Conservation (phyloP, 2,797 vertebrate species). For the Trachurus trachurus region DNA sequence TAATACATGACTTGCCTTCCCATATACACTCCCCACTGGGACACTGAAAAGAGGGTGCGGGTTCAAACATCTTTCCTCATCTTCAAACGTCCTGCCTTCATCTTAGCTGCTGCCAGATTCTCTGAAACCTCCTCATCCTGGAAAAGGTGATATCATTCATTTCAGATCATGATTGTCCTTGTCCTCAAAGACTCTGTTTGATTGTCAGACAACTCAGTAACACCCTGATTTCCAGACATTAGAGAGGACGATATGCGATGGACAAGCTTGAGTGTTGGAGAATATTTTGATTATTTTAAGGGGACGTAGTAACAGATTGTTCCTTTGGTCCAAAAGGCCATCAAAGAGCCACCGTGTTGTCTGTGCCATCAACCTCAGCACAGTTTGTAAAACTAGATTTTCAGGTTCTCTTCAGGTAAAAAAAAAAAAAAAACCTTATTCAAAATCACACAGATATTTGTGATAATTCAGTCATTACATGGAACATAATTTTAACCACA, state of each 20-base stretch:
- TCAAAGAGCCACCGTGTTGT: neutral
- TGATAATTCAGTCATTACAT: neutral
- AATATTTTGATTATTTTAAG: slow-evolving; percentile 5
- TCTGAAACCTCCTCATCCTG: slow-evolving; percentile 54
- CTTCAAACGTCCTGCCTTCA: slow-evolving; percentile 74
- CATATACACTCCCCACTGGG: slow-evolving; percentile 72
- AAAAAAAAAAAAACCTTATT: neutral
- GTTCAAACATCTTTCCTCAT: slow-evolving; percentile 74
- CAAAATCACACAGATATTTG: neutral
- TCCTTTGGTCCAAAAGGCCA: neutral
- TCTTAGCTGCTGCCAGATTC: slow-evolving; percentile 60
- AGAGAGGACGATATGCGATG: neutral
- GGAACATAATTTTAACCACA: neutral
- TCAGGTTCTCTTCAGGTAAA: neutral
- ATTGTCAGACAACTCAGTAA: slow-evolving; percentile 14
- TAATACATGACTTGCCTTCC: slow-evolving; percentile 82
- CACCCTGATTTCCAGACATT: slow-evolving; percentile 5
- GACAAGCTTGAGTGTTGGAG: neutral
- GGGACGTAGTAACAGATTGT: neutral
- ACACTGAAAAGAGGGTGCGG: slow-evolving; percentile 65
- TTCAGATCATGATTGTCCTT: slow-evolving; percentile 43
- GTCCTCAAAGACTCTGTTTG: slow-evolving; percentile 32
- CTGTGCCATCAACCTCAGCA: neutral
- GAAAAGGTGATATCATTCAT: slow-evolving; percentile 40
- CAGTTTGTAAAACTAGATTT: neutral